Conservation (phyloP, 2,113 vertebrate genomes). For the Athene noctua region DNA sequence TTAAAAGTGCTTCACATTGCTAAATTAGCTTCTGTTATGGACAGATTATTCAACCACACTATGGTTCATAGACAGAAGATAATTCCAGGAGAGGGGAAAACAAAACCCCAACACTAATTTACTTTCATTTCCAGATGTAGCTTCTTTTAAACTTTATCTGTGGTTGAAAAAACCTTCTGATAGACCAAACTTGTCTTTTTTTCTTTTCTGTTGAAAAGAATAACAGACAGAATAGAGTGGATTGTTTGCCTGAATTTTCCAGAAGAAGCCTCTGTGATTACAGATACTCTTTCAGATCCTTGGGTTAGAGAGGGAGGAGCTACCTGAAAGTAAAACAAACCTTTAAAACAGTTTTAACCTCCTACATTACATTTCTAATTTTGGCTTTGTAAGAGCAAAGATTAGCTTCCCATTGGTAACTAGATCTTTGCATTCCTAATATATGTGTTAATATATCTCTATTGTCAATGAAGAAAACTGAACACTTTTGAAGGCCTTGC, state of each 20-base stretch:
- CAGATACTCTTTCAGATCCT: neutral
- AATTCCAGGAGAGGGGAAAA: neutral
- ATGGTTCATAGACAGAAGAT: neutral
- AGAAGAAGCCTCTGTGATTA: neutral
- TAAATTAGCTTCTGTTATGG: neutral
- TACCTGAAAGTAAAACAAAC: neutral
- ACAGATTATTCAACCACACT: neutral
- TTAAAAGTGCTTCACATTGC: neutral
- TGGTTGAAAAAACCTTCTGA: neutral
- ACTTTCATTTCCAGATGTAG: neutral
- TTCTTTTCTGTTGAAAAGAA: neutral
- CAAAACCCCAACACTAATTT: neutral
- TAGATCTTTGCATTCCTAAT: neutral
- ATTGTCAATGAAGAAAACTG: neutral
- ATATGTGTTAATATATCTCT: neutral
- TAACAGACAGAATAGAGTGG: neutral
- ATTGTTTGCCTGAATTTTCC: neutral
- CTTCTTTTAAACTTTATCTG: neutral
- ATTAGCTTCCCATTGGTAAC: neutral
- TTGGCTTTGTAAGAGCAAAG: neutral
- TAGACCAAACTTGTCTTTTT: neutral
- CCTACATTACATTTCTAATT: neutral
- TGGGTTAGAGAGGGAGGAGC: neutral
- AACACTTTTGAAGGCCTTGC: fast-evolving
- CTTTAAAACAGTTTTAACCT: neutral